Evolutionary conservation across 2,113 vertebrate genomes (phyloP), one percentile per base, ranked within the genome.

Genomic region (Panurus biarmicus): DNA sequence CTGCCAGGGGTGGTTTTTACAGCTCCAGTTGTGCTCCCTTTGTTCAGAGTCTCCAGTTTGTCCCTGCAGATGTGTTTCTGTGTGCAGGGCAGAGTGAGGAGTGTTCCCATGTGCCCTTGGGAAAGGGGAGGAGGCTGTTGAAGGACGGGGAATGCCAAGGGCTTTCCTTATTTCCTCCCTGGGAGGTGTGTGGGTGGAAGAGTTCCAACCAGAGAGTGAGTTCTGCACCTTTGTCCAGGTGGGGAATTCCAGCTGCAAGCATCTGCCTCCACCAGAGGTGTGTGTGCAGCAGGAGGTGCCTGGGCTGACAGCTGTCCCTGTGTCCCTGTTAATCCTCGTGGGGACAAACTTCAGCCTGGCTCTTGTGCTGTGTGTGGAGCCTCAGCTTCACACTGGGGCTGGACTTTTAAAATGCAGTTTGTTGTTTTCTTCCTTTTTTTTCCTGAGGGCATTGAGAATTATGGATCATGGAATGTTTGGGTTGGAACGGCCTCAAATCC

Each of bases 101-200:
- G 14, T 40, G 51, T 35, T 67, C 35, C 61, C 10, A 60, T 4
- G 12, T 91, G 89, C 53, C 94, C 91, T 87, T 91, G 91, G 76
- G 8, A 42, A 45, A 26, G 80, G 87, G 91, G 80, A 94, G 93
- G 94, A 93, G 93, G 87, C 76, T 38, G 36, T 3, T 61, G 89
- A 86, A 95, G 93, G 96, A 26, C 64, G 14, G 76, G 45, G 73
- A 61, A 28, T 22, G 19, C 51, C 62, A 31, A 57, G 58, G 44
- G 26, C 21, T 94, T 50, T 35, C 14, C 80, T 60, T 40, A 21
- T n/a, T 70, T 72, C 22, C 45, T 82, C 31, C 65, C 23, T 29
- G 10, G 18, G 35, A 64, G 21, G 19, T 56, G 56, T 35, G 70
- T 44, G 74, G 53, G n/a, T 81, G 57, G 61, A 17, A 60, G 79